These are phyloP conservation scores for Reticulitermes speratus DNA, from an alignment of 1,140 invertebrate species.

Conservation along the genomic window DNA sequence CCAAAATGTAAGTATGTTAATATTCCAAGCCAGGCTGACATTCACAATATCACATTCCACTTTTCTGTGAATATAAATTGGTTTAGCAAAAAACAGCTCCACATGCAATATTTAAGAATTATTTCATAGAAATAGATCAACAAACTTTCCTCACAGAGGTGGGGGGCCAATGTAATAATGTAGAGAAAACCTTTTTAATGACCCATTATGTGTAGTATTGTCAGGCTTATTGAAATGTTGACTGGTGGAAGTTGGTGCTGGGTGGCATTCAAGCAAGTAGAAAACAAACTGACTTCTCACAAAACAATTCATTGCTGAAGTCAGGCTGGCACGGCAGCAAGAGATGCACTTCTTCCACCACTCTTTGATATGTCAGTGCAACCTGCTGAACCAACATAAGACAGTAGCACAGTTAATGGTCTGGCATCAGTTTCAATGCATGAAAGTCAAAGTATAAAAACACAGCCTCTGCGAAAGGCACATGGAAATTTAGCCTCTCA, in stretches of 20 bases:
- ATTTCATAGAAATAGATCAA: slow-evolving; percentile 8
- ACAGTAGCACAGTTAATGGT: too few relatives aligned
- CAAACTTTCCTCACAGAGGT: slow-evolving; percentile 2
- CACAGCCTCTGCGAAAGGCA: too few relatives aligned
- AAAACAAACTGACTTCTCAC: not conserved
- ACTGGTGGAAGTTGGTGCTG: not conserved
- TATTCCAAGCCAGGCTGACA: not conserved
- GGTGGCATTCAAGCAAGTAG: not conserved
- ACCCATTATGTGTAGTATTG: slow-evolving; percentile 3
- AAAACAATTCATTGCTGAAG: not conserved
- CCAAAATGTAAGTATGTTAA: not conserved
- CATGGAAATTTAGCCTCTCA: too few relatives aligned
- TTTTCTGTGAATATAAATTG: not conserved
- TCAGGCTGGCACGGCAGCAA: not conserved
- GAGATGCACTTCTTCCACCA: not conserved
- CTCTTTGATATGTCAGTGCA: not conserved
- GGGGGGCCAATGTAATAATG: too few relatives aligned
- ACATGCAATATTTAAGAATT: not conserved
- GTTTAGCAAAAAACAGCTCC: not conserved
- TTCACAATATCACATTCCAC: not conserved
- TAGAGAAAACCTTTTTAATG: not conserved
- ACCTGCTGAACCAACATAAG: not conserved
- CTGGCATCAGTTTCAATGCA: too few relatives aligned
- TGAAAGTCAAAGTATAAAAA: too few relatives aligned
- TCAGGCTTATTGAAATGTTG: not conserved